Base-by-base conservation (phyloP, 2,888 invertebrate genomes). In the Phania funesta region DNA sequence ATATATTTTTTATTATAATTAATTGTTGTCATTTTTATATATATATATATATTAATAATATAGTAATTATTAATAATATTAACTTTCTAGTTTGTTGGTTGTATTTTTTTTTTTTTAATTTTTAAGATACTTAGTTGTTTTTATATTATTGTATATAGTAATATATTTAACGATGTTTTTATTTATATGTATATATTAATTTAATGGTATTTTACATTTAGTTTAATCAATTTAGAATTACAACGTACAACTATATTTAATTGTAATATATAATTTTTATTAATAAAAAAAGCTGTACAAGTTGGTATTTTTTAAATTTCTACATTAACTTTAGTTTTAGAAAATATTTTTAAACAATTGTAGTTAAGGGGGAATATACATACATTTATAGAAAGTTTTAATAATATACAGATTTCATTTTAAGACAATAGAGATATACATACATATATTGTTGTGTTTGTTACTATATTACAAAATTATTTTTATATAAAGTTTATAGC, bases 51-150 rank as follows among this genome's bases (percentile, higher is more conserved):
- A 71, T 65, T 65, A 64, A 38, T 81, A 81, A 76, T 65, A 77
- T 76, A 81, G 46, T 76, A 65, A 67, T 80, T 77, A 73, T 77
- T 73, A 81, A 74, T 78, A 78, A 48, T 77, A 70, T 79, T 82
- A 82, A 82, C 78, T 70, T 79, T 75, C 82, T 82, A 82, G 70
- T 82, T 82, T 82, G 64, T 78, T 76, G 68, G 60, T 79, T 71
- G 52, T 74, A 32, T 73, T 52, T 38, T 64, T 64, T 68, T 77
- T 48, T 35, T 54, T 68, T 56, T 44, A 22, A 8, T 64, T 54
- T 74, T 54, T 64, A 52, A 73, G 32, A 54, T 68, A n/a, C n/a
- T n/a, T n/a, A 65, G 58, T 71, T 71, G 58, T 71, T 54, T 48
- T 50, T 58, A 8, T 70, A 38, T 78, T 78, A 74, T 58, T 77